Evolutionary conservation across 2,797 vertebrate genomes (phyloP), one percentile per base, ranked within the genome.

Genomic region (Phataginus tetradactyla): DNA sequence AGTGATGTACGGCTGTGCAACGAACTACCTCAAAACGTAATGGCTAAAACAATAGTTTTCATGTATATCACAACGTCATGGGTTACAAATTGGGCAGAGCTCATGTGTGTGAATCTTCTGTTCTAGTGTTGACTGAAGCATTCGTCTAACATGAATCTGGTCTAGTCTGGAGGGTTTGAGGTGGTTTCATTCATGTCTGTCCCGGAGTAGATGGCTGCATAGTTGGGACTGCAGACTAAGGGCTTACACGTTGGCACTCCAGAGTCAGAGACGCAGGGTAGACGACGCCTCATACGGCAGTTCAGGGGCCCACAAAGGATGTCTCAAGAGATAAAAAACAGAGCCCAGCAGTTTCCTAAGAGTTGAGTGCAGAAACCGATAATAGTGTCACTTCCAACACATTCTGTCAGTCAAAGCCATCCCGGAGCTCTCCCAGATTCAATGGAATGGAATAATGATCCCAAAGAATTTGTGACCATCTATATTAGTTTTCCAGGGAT

Each of bases 311-410:
- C 45, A 63, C 20, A 68, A 14, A 89, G 15, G 0, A 49, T 66
- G 1, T 69, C 37, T 90, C 51, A 71, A 93, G 4, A 49, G 9
- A 18, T 49, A 42, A 69, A 13, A 72, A 4, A 5, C 49, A 4
- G 17, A 81, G 91, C 27, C 7, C 23, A 29, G 77, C 20, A 72
- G 6, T 49, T 77, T 90, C 72, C 89, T 21, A 77, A 86, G 42
- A 86, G 18, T 4, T 0, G 12, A 90, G 14, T 39, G 4, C 4
- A 80, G 55, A 86, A 80, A 71, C 5, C 49, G n/a, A 89, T 59
- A n/a, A n/a, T 0, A 81, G 9, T 27, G 17, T 78, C 42, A 29
- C 53, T 71, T 95, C 27, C 17, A 6, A 90, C 39, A 53, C 49
- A 4, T 0, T 75, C 39, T 27, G 6, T 1, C 15, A 37, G 4